Base-by-base conservation (phyloP, 1,140 invertebrate genomes). In the Pseudomyrmex sp. region DNA sequence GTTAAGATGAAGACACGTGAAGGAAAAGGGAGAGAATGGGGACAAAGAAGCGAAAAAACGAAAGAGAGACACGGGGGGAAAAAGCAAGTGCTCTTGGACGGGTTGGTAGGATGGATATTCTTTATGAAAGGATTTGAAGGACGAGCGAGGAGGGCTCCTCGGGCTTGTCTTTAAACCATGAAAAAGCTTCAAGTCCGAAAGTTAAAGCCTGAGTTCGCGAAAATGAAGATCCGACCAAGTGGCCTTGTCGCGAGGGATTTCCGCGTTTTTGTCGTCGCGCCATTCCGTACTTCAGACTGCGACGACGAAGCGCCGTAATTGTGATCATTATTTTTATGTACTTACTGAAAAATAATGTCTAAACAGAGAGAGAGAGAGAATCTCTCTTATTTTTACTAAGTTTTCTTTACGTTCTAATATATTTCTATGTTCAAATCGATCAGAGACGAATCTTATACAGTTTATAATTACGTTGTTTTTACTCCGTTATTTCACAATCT, bases 71-170 rank as follows among this genome's bases (percentile, higher is more conserved):
- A 35, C 52, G 50, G 66, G n/a, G 20, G 44, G 50, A 63, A 59
- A 35, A 65, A 70, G 44, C 70, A 46, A 48, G 58, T 56, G 52
- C 65, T 70, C 52, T 79, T 48, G 72, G 70, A 63, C 50, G 63
- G 59, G 58, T 56, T 61, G 26, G 69, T 52, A 74, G 58, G 59
- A 72, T 20, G 58, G 79, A 80, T 85, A 90, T 91, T 92, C 92
- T 92, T 93, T 92, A 91, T 91, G 88, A 90, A 90, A 91, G 90
- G 91, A 92, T 92, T 93, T 91, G 86, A 92, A 89, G 90, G 90
- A 86, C 90, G 82, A 85, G 85, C 77, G 80, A 77, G 82, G 84
- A 92, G 89, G 90, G 90, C 88, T 90, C 90, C 91, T 92, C 90
- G 91, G 35, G 92, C 91, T 92, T 91, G 88, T 92, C 89, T 90